Evolutionary conservation across 2,113 vertebrate genomes (phyloP).

Genomic region (Hyperoodon ampullatus): DNA sequence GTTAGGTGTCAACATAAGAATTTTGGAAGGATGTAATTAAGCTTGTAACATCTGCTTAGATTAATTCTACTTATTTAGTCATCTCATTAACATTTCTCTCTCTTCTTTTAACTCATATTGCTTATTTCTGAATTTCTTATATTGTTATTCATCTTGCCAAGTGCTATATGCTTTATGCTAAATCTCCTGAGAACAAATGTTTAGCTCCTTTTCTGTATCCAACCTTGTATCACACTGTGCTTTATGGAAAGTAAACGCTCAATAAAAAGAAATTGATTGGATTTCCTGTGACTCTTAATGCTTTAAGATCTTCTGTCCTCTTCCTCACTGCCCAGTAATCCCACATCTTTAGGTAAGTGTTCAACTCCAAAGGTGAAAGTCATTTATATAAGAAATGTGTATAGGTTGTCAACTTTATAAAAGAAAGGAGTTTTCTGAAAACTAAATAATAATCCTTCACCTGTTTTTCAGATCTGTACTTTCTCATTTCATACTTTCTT

Average conservation of each 20-base stretch:
- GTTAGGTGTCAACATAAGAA: neutral
- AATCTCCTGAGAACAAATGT: neutral
- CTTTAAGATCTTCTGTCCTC: neutral
- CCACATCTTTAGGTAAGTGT: neutral
- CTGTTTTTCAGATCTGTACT: neutral
- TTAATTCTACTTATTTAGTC: neutral
- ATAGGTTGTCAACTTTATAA: neutral
- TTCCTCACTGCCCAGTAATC: neutral
- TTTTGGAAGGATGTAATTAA: neutral
- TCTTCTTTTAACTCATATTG: neutral
- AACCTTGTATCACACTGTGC: neutral
- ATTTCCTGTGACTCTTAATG: neutral
- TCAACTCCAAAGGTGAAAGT: neutral
- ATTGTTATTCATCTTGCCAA: neutral
- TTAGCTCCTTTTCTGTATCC: neutral
- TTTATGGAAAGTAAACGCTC: neutral
- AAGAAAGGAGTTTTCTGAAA: constrained; percentile 8
- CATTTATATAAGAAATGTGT: neutral
- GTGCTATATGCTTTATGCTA: neutral
- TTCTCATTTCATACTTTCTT: neutral
- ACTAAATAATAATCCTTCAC: neutral
- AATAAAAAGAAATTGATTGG: neutral
- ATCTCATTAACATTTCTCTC: neutral
- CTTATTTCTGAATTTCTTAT: neutral
- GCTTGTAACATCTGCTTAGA: neutral